Percentiles rank a stretch among this genome's conserved stretches.
Conservation (phyloP, 64 coral and sea anemone genomes). For the Cladopsammia gracilis region DNA sequence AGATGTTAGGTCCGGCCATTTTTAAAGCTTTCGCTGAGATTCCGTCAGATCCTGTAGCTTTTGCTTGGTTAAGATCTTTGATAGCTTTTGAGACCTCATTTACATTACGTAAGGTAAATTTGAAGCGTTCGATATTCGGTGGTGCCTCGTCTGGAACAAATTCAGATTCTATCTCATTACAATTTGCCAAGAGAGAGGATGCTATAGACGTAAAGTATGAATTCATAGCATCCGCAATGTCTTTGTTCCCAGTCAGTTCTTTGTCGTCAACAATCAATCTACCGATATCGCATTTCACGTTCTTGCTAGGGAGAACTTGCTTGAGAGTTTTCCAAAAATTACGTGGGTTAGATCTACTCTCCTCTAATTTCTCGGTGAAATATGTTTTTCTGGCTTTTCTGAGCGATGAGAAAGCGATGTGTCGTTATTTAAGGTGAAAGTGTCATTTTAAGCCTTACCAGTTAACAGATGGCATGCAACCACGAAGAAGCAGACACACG, state of each 20-base stretch:
- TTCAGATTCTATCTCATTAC: not conserved
- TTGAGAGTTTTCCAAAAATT: slow-evolving; percentile 50
- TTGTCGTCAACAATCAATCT: slow-evolving; percentile 53
- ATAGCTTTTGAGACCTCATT: too few relatives aligned
- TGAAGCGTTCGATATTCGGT: not conserved
- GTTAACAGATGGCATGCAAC: too few relatives aligned
- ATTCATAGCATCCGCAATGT: slow-evolving; percentile 39
- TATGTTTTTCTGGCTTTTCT: slow-evolving; percentile 26
- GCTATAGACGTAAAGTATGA: slow-evolving; percentile 29
- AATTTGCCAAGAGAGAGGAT: slow-evolving; percentile 7
- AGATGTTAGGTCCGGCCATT: too few relatives aligned
- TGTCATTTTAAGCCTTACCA: too few relatives aligned
- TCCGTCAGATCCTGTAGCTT: slow-evolving; percentile 55
- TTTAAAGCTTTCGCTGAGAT: too few relatives aligned
- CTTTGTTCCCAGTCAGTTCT: slow-evolving; percentile 23
- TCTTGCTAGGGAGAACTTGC: slow-evolving; percentile 53
- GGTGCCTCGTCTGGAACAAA: not conserved
- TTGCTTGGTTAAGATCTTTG: not conserved
- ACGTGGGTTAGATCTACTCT: slow-evolving; percentile 42
- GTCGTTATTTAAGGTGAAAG: too few relatives aligned
- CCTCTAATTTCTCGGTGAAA: slow-evolving; percentile 30
- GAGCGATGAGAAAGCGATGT: too few relatives aligned
- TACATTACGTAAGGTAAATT: not conserved
- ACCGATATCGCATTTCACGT: slow-evolving; percentile 5
- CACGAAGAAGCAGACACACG: too few relatives aligned